Base-by-base conservation (phyloP, 2,797 vertebrate species). In the Pseudochaenichthys georgianus region DNA sequence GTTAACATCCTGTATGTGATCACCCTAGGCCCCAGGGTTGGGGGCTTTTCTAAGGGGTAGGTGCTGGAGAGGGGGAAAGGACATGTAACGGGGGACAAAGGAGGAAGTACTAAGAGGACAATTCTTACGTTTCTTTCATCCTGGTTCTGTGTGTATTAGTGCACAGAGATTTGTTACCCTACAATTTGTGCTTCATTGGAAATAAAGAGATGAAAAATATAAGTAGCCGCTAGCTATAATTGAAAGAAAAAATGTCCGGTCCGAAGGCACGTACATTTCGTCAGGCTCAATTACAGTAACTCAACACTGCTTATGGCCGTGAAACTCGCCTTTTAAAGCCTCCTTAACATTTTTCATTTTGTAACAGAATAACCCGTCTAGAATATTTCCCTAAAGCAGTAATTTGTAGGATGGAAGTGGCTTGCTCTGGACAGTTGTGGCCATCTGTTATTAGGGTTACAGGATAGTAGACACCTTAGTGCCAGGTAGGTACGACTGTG, bases 381-480 rank as follows among this genome's bases (percentile, higher is more conserved):
- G 59, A 66, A 68, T 65, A 23, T 77, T 77, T 70, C 63, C 73
- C 75, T 74, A 45, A 66, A 77, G 77, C 58, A 48, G 60, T 62
- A 19, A 61, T 80, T 77, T 69, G 69, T 50, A 21, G 59, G 81
- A 78, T 72, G 64, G 64, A 71, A 48, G 13, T 2, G 23, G 64
- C 50, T 64, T 21, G 41, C 19, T 64, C 48, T 8, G 62, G 81
- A 83, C 55, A 77, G 69, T 62, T 46, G 51, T 48, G 47, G 55
- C 67, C 86, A 83, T 88, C 81, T 90, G 87, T 71, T 88, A 66
- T 64, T 62, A 71, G 64, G 70, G 77, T 88, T 67, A 83, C 31
- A 72, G 80, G 78, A 69, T 54, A 71, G 75, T 4, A 23, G 78
- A 88, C 63, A 83, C 71, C 64, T 66, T 9, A 15, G 42, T 47